phyloP scores from a whole-genome alignment of 2,888 invertebrate species.

The Aporophyla lueneburgensis region DNA sequence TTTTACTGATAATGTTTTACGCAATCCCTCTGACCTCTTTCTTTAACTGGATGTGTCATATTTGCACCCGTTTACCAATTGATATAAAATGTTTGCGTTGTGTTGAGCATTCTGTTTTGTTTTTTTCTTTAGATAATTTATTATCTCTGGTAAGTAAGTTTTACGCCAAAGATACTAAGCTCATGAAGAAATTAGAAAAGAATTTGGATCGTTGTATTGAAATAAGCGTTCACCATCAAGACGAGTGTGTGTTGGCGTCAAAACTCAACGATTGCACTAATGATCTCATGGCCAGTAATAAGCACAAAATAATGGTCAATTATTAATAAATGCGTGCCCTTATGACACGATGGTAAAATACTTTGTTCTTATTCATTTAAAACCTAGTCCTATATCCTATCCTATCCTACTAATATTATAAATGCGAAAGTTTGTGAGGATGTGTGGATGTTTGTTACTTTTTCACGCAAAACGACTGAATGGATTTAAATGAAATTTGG shows the following conservation, averaged over 20 bases:
- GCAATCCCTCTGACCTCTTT: too few relatives aligned
- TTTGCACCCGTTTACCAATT: background rate
- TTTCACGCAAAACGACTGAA: too few relatives aligned
- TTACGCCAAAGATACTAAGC: conserved; percentile 82
- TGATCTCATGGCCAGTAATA: conserved; percentile 83
- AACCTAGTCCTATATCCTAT: background rate
- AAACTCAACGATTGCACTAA: conserved; percentile 86
- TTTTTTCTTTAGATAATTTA: conserved; percentile 76
- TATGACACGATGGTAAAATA: background rate
- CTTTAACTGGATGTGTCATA: too few relatives aligned
- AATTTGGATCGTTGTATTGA: conserved; percentile 85
- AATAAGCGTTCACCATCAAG: conserved; percentile 73
- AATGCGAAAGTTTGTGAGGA: too few relatives aligned
- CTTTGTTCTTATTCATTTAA: background rate
- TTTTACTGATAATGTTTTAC: too few relatives aligned
- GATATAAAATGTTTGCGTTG: too few relatives aligned
- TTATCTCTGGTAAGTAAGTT: conserved; percentile 83
- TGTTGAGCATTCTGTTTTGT: background rate
- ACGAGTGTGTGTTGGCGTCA: conserved; percentile 83
- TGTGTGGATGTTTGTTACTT: too few relatives aligned
- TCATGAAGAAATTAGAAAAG: conserved; percentile 86
- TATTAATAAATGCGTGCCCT: conserved; percentile 69
- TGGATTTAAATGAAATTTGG: too few relatives aligned
- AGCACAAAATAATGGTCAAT: conserved; percentile 81
- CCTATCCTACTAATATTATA: too few relatives aligned